phyloP scores from a whole-genome alignment of 2,797 vertebrate species.

The Chelmon rostratus region DNA sequence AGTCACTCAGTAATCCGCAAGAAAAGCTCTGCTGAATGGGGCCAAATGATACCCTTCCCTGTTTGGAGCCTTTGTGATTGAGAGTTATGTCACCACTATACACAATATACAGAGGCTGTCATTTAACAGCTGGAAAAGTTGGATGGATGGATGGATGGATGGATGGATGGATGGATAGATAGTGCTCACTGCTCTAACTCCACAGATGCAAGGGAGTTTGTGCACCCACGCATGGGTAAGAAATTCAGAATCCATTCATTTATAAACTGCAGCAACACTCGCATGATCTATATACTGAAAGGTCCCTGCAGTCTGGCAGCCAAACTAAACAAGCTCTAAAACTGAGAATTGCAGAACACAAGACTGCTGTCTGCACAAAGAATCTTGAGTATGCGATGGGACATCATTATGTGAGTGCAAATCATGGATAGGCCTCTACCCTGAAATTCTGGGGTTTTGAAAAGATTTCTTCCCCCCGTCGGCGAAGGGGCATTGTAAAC shows the following conservation, averaged over 20 bases:
- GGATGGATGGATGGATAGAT: slow-evolving; percentile 1
- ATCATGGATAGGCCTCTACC: background rate
- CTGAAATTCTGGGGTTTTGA: background rate
- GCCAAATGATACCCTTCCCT: slow-evolving; percentile 66
- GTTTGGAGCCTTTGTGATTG: slow-evolving; percentile 55
- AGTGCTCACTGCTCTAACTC: background rate
- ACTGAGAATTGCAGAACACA: background rate
- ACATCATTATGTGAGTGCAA: slow-evolving; percentile 6
- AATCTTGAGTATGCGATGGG: background rate
- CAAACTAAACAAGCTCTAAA: background rate
- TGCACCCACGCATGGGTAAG: background rate
- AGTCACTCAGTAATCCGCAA: slow-evolving; percentile 69
- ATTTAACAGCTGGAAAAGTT: background rate
- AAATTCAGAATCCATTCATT: background rate
- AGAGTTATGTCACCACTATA: slow-evolving; percentile 36
- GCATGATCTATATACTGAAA: background rate
- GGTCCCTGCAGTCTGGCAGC: background rate
- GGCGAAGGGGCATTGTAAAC: background rate
- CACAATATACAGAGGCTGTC: slow-evolving; percentile 14
- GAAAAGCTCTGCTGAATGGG: slow-evolving; percentile 61
- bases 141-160: background rate
- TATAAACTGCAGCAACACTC: background rate
- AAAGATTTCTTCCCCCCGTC: background rate
- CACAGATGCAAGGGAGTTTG: background rate
- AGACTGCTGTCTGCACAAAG: too few relatives aligned